A percentile compares a stretch with the other conserved stretches of the same genome.
Evolutionary conservation across 2,888 invertebrate species (phyloP).

Genomic region (Ommatoiulus sabulosus): DNA sequence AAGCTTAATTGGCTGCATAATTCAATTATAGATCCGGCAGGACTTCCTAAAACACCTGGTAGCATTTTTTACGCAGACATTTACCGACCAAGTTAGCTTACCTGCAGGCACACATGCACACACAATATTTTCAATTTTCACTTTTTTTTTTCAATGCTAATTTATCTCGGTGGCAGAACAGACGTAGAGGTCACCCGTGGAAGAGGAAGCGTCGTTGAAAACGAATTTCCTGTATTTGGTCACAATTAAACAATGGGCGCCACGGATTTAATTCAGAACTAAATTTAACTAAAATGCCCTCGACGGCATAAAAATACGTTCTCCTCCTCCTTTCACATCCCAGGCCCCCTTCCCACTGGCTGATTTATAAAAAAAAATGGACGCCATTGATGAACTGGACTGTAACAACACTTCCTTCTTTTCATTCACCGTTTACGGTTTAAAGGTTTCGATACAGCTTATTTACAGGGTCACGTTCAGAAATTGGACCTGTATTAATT

Average conservation of each 20-base stretch:
- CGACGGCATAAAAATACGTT: neutral
- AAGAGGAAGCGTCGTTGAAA: constrained; percentile 20
- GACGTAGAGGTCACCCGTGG: constrained; percentile 1
- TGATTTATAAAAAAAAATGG: neutral
- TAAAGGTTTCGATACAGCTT: neutral
- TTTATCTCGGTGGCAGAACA: neutral
- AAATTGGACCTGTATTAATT: no score
- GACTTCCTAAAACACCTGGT: neutral
- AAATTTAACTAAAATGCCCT: neutral
- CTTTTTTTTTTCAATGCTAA: constrained; percentile 12
- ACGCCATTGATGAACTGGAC: neutral
- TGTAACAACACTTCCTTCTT: constrained; percentile 20
- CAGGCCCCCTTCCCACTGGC: neutral
- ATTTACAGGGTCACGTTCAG: no score
- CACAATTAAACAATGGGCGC: constrained; percentile 22
- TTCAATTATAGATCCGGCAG: neutral
- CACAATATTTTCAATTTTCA: neutral
- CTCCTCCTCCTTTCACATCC: neutral
- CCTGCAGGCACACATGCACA: neutral
- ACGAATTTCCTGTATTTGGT: constrained; percentile 6
- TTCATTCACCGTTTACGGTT: neutral
- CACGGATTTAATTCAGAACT: neutral
- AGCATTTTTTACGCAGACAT: neutral
- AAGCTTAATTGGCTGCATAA: no score
- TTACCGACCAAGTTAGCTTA: neutral